A percentile compares a stretch with the other conserved stretches of the same genome.
phyloP scores from a whole-genome alignment of 1,140 invertebrate genomes.

The Microplitis mediator region DNA sequence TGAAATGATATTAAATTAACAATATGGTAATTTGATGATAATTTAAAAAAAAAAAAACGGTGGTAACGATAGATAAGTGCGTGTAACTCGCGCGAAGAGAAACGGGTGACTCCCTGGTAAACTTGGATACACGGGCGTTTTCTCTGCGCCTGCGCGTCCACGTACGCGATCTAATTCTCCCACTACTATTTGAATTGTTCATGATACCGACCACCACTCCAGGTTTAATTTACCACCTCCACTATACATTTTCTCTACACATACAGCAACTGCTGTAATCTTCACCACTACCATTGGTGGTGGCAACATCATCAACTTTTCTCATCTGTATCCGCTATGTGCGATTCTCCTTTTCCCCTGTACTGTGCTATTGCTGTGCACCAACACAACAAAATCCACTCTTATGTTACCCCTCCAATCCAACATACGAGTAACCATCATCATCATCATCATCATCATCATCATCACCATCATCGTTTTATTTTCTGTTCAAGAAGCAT shows the following conservation, averaged over 20 bases:
- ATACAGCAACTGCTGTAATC: no score
- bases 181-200: not conserved
- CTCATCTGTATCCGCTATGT: no score
- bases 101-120: slow-evolving; percentile 55
- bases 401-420: no score
- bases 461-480: no score
- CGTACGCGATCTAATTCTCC: slow-evolving; percentile 7
- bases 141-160: slow-evolving; percentile 44
- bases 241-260: no score
- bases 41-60: slow-evolving; percentile 14
- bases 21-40: not conserved
- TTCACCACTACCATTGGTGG: no score
- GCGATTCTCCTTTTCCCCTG: no score
- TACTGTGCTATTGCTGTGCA: no score
- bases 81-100: slow-evolving; percentile 58
- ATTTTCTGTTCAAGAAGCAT: no score
- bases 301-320: no score
- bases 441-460: not conserved
- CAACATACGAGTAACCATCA: no score
- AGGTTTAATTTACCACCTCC: not conserved
- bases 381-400: no score
- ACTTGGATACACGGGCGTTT: slow-evolving; percentile 34
- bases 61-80: slow-evolving; percentile 34
- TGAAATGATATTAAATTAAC: not conserved
- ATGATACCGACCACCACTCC: slow-evolving; percentile 9